Evolutionary conservation across 1,140 invertebrate genomes (phyloP).

Genomic region (Pseudoatta argentina): DNA sequence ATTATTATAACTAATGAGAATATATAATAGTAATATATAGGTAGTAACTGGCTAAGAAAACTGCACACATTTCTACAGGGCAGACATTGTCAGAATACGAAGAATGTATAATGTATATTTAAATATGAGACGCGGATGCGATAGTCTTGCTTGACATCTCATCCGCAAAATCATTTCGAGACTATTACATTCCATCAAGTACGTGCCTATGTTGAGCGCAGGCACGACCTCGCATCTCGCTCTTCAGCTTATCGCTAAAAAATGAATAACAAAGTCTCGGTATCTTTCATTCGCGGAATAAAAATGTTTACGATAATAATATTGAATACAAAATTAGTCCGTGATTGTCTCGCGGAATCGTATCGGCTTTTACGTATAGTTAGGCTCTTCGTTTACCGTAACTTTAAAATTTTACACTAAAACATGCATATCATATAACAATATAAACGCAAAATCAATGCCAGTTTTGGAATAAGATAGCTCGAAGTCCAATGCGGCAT

Average conservation of each 20-base stretch:
- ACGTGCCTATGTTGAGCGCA: conserved; percentile 10
- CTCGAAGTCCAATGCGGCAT: conserved; percentile 14
- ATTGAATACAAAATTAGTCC: conserved; percentile 10
- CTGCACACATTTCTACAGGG: too few species aligned
- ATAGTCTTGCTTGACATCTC: conserved; percentile 34
- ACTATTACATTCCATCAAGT: conserved; percentile 40
- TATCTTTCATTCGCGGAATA: not conserved
- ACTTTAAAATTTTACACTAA: not conserved
- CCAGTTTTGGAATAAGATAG: conserved; percentile 30
- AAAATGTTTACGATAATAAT: not conserved
- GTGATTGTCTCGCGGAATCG: not conserved
- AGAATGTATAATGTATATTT: conserved; percentile 50
- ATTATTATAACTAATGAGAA: too few species aligned
- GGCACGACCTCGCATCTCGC: not conserved
- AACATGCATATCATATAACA: not conserved
- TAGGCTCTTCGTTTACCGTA: not conserved
- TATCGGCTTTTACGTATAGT: not conserved
- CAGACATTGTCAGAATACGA: conserved; percentile 31
- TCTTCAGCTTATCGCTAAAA: not conserved
- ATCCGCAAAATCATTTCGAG: conserved; percentile 42
- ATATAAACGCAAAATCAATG: conserved; percentile 24
- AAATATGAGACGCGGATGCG: conserved; percentile 19
- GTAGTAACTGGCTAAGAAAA: too few species aligned
- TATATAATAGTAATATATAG: too few species aligned
- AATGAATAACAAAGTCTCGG: not conserved